Evolutionary conservation across 2,113 vertebrate genomes (phyloP), one percentile per base, ranked within the genome.

Genomic region (Agapornis roseicollis): DNA sequence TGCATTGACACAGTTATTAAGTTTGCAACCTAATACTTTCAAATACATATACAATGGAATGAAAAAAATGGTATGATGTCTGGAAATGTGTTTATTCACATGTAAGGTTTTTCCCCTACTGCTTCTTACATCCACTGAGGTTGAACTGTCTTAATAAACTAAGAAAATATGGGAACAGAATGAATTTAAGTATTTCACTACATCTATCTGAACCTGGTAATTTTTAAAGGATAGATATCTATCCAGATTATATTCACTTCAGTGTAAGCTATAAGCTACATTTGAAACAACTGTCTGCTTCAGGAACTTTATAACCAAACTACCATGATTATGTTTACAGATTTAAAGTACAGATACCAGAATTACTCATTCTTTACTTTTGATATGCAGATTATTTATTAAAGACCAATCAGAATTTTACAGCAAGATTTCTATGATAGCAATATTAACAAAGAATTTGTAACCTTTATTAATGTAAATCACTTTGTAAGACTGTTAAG

Each of bases 331-430:
- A 81, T 31, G 16, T 78, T 88, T 78, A 88, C 14, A 49, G 46
- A 90, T 86, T 78, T 90, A 61, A 93, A 64, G 70, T 8, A 47
- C 14, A 66, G 58, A 74, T 33, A 80, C 8, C 6, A 64, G 47
- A 84, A 94, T 74, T 78, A 80, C n/a, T 93, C 46, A 53, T 50
- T 79, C 53, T 90, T 95, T 64, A 71, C 29, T 79, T 92, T 52
- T 64, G 46, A 50, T 60, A 52, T 31, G 31, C 22, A 86, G 37
- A 31, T 65, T 28, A 69, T 17, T 84, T 73, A 93, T 81, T 81
- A 78, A 93, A 81, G 47, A 81, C 23, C 47, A 55, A 47, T 3
- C 5, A 1, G 56, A 80, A 89, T 80, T 53, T 76, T 47, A 35
- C 13, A 78, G 17, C 8, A 71, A 50, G 15, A 84, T 39, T 89